Evolutionary conservation across 2,888 invertebrate genomes (phyloP), one percentile per base, ranked within the genome.

Genomic region (Euplagia quadripunctaria): DNA sequence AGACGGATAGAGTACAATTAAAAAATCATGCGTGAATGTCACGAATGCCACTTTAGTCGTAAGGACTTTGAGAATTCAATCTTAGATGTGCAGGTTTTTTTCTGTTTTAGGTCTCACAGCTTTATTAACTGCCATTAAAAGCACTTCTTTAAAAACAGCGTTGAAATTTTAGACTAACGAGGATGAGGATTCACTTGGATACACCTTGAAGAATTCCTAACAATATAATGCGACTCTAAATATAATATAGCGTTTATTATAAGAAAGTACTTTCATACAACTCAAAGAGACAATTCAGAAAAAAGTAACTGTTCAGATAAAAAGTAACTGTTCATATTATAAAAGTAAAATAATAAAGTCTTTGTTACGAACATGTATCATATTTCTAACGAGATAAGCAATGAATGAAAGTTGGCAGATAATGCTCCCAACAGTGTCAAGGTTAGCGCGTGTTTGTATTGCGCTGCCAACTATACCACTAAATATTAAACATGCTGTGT

Each of bases 381-480:
- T 79, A 77, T 81, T 84, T 67, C 66, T 76, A 78, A 78, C 80
- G 79, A 83, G 86, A 88, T 85, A 85, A 85, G 84, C 81, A 83
- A 85, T 93, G 91, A 92, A 93, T 91, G 92, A 90, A 91, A 89
- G 90, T 92, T 92, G 92, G 92, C 93, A 91, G 89, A 92, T 91
- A 91, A 87, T 83, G 80, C 82, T 85, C 86, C 85, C 88, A 89
- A 90, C 90, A 92, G 90, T 91, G 93, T 93, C 93, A 93, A 93
- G 94, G 93, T 84, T 87, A 78, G 78, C 85, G 88, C 85, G 87
- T 88, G 84, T 79, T 80, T 70, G 76, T 79, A 82, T 83, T 67
- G 69, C 75, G 75, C 77, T 91, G 91, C 91, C 91, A 92, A 90
- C 86, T 85, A 80, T 85, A 85, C 79, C 80, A 79, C 68, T 65